A percentile compares a stretch with the other conserved stretches of the same genome.
Evolutionary conservation across 2,113 vertebrate genomes (phyloP).

Genomic region (Trogon surrucura): DNA sequence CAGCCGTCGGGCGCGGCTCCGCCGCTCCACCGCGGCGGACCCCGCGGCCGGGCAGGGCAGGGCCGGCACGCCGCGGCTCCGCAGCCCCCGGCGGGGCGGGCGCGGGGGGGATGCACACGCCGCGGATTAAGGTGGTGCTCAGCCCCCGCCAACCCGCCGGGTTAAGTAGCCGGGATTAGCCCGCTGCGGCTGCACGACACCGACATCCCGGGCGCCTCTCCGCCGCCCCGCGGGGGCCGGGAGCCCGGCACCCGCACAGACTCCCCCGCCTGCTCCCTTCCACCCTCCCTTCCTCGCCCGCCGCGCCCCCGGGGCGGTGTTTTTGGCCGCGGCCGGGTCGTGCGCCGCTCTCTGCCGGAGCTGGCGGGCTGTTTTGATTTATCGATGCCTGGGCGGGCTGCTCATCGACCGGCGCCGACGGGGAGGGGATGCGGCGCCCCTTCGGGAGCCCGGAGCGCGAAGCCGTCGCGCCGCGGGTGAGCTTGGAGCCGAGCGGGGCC

Average conservation of each 20-base stretch:
- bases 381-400: background rate
- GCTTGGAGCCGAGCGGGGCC: background rate
- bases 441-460: background rate
- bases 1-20: no score
- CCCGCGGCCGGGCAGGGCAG: no score
- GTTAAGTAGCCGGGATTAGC: constrained; percentile 59
- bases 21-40: no score
- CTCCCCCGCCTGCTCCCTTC: background rate
- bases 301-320: background rate
- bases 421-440: background rate
- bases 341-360: background rate
- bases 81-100: no score
- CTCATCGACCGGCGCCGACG: background rate
- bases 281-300: background rate
- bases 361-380: constrained; percentile 9
- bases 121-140: constrained; percentile 25
- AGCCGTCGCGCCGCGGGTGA: background rate
- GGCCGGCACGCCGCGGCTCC: no score
- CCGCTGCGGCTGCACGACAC: constrained; percentile 8
- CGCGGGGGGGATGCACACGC: background rate
- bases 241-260: background rate
- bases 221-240: constrained; percentile 7
- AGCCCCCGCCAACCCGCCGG: background rate
- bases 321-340: background rate
- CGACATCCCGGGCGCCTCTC: background rate